Evolutionary conservation across 2,888 invertebrate species (phyloP).

Genomic region (Lissocephala sabroskyi): DNA sequence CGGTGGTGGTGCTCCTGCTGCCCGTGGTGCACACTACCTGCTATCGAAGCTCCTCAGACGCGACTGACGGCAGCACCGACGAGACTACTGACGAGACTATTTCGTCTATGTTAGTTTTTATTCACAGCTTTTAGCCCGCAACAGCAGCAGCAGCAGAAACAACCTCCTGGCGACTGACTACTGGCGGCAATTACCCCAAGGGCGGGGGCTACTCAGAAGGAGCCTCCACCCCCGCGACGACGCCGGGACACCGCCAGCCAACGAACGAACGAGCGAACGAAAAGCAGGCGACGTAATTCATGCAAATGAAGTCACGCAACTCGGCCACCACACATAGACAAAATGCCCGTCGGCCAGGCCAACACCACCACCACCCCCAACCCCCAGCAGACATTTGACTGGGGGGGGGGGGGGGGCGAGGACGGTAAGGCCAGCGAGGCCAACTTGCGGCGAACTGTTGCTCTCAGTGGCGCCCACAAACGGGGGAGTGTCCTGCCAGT

Average conservation of each 20-base stretch:
- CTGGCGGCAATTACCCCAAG: slow-evolving; percentile 5
- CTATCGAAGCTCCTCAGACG: slow-evolving; percentile 72
- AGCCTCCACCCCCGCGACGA: not conserved
- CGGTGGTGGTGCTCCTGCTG: not conserved
- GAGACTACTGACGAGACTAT: slow-evolving; percentile 54
- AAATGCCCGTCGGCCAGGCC: no score
- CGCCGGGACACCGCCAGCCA: not conserved
- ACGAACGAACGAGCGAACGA: slow-evolving; percentile 7
- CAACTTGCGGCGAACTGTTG: slow-evolving; percentile 22
- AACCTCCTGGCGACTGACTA: slow-evolving; percentile 1
- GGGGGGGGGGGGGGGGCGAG: slow-evolving; percentile 1
- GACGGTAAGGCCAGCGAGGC: not conserved
- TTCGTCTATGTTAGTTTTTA: slow-evolving; percentile 44
- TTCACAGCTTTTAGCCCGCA: slow-evolving; percentile 9
- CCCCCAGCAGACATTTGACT: slow-evolving; percentile 22
- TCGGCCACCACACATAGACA: slow-evolving; percentile 18
- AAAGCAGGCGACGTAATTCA: slow-evolving; percentile 50
- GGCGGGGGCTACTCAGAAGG: no score
- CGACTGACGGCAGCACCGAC: slow-evolving; percentile 67
- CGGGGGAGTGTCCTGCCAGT: not conserved
- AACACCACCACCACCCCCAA: slow-evolving; percentile 17
- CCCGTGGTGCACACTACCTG: slow-evolving; percentile 53
- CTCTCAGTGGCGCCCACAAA: no score
- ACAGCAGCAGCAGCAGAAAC: slow-evolving; percentile 13
- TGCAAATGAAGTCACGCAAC: slow-evolving; percentile 69